Percentiles rank a stretch among this genome's conserved stretches.
Conservation (phyloP, 2,113 vertebrate species). For the Brachyistius frenatus region DNA sequence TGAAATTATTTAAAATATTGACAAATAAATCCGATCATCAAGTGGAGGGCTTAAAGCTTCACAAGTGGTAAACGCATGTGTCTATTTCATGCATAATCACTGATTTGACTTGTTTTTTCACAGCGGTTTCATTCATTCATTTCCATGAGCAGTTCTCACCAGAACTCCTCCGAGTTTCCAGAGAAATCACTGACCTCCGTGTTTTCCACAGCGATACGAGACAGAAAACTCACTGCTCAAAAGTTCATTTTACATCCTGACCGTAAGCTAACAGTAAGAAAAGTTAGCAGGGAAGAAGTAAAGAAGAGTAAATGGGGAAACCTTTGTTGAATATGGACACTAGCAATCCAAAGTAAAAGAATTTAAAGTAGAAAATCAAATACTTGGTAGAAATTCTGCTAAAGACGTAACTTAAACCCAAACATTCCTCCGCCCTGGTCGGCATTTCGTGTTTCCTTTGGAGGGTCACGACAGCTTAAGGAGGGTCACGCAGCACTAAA, state of each 20-base stretch:
- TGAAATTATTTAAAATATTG: not conserved
- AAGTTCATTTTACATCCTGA: not conserved
- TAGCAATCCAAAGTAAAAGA: not conserved
- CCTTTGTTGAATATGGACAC: too few species aligned
- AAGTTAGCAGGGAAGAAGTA: not conserved
- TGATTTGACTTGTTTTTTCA: not conserved
- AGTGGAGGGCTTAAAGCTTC: too few species aligned
- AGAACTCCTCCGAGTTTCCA: not conserved
- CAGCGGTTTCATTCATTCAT: not conserved
- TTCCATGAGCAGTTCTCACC: too few species aligned
- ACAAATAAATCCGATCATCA: not conserved
- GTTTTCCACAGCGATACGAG: not conserved
- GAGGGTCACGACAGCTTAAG: conserved; percentile 24
- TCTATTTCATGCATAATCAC: not conserved
- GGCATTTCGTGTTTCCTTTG: not conserved
- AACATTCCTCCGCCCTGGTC: not conserved
- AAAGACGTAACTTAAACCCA: not conserved
- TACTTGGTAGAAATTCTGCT: too few species aligned
- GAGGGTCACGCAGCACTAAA: conserved; percentile 17
- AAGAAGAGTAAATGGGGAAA: not conserved
- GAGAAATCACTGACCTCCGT: not conserved
- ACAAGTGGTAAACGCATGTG: too few species aligned
- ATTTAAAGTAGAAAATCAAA: not conserved
- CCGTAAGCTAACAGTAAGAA: not conserved
- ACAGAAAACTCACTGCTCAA: not conserved